Percentiles rank a stretch among this genome's conserved stretches.
phyloP scores from a whole-genome alignment of 2,888 invertebrate genomes.

The Andrena hattorfiana region DNA sequence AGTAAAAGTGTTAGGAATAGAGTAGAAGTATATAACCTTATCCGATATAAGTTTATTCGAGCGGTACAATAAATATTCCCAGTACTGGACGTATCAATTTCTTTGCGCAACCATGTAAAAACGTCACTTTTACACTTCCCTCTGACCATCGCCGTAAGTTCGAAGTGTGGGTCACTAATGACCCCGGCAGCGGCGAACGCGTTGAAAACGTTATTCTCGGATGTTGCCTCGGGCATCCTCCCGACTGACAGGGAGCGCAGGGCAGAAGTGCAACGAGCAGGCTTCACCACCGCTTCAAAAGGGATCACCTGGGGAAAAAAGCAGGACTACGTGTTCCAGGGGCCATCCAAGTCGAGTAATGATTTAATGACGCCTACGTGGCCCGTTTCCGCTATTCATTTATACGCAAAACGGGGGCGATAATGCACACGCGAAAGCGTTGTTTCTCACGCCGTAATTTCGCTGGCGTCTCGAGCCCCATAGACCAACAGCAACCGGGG shows the following conservation, averaged over 20 bases:
- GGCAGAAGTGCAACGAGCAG: background rate
- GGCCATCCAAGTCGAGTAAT: slow-evolving; percentile 45
- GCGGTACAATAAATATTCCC: too few species aligned
- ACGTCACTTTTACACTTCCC: too few species aligned
- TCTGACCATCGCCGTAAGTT: too few species aligned
- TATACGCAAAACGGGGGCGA: slow-evolving; percentile 39
- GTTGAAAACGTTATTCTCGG: slow-evolving; percentile 7
- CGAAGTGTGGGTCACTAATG: too few species aligned
- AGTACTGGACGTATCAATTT: too few species aligned
- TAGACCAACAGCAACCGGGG: background rate
- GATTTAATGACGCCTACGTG: slow-evolving; percentile 61
- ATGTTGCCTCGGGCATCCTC: background rate
- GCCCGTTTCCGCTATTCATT: slow-evolving; percentile 54
- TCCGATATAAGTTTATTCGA: too few species aligned
- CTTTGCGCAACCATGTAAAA: too few species aligned
- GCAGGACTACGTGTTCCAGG: slow-evolving; percentile 25
- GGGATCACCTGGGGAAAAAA: slow-evolving; percentile 40
- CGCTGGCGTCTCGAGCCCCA: background rate
- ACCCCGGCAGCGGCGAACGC: slow-evolving; percentile 19
- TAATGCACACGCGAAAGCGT: slow-evolving; percentile 40
- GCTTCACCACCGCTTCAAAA: slow-evolving; percentile 11
- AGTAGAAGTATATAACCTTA: too few species aligned
- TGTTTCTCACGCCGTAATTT: slow-evolving; percentile 70
- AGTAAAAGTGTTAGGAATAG: too few species aligned
- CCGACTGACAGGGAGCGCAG: background rate